Base-by-base conservation (phyloP, 1,140 invertebrate genomes). In the Neuroterus valhalla region DNA sequence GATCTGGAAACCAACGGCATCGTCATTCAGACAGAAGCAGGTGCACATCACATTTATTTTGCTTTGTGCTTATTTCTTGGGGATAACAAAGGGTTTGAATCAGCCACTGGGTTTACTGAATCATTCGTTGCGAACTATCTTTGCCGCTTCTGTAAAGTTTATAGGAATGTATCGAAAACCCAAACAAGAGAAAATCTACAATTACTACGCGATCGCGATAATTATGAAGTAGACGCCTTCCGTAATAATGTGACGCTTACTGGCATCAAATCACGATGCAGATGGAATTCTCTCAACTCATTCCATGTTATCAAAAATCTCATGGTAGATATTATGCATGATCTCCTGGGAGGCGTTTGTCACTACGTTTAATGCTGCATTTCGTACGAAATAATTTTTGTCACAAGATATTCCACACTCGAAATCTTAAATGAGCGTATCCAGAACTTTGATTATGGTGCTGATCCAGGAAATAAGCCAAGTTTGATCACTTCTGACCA, bases 261-360 rank as follows among this genome's bases (percentile, higher is more conserved):
- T 2, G 48, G 48, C 10, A 52, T 52, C 10, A 52, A 52, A 52
- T 8, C n/a, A 19, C 48, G 48, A 19, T 50, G 48, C 8, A 50
- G n/a, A 3, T 50, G 11, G 11, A 50, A 50, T 50, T 3, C 3
- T n/a, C 15, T 50, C 6, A 2, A 15, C 19, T 50, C 48, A 6
- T 50, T 50, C 19, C 48, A 50, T 50, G 15, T 50, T 12, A 15
- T 19, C 15, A 50, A 12, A 12, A 50, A 50, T 19, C 17, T 50
- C 2, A 50, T 50, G 48, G 48, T 50, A 17, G 48, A 50, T 17
- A 50, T 50, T 50, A 50, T 50, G 48, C 48, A 50, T 8, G 48
- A 50, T 15, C 8, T 50, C n/a, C 15, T 50, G 1, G 15, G 19
- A 15, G 48, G 48, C 48, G 48, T 50, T 50, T 69, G 67, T 21